These are phyloP conservation scores for Monarcha castaneiventris DNA, from an alignment of 2,113 vertebrate species.

Conservation along the genomic window DNA sequence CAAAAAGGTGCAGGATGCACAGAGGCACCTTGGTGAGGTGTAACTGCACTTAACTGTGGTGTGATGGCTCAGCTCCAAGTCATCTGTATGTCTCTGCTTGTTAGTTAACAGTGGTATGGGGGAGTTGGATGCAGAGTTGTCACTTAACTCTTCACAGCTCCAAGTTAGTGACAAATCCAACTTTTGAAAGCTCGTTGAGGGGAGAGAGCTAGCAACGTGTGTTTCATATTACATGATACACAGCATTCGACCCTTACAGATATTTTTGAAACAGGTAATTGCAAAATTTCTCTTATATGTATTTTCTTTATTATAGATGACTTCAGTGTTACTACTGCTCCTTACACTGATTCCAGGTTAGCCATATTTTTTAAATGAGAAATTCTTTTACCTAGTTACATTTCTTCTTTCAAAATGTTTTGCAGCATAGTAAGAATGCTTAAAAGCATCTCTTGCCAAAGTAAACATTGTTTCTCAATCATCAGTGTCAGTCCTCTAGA, in stretches of 20 bases:
- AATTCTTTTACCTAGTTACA: background rate
- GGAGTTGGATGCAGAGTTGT: background rate
- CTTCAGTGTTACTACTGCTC: background rate
- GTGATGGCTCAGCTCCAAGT: background rate
- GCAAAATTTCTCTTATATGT: accelerated
- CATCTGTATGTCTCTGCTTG: background rate
- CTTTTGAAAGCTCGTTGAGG: background rate
- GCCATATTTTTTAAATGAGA: background rate
- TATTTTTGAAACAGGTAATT: background rate
- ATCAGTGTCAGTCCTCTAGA: background rate
- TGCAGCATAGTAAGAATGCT: background rate
- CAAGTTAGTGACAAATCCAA: background rate
- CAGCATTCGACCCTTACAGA: accelerated
- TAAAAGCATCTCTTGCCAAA: background rate
- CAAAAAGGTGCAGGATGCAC: no score
- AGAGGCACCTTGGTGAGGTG: background rate
- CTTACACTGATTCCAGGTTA: background rate
- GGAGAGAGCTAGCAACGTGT: accelerated
- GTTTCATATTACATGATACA: accelerated
- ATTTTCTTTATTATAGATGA: background rate
- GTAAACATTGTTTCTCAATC: background rate
- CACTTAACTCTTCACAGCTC: background rate
- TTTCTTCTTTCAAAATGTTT: background rate
- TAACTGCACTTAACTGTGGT: accelerated
- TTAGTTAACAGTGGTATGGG: accelerated